Base-by-base conservation (phyloP, 1,140 invertebrate species). In the Charaxes varanes region DNA sequence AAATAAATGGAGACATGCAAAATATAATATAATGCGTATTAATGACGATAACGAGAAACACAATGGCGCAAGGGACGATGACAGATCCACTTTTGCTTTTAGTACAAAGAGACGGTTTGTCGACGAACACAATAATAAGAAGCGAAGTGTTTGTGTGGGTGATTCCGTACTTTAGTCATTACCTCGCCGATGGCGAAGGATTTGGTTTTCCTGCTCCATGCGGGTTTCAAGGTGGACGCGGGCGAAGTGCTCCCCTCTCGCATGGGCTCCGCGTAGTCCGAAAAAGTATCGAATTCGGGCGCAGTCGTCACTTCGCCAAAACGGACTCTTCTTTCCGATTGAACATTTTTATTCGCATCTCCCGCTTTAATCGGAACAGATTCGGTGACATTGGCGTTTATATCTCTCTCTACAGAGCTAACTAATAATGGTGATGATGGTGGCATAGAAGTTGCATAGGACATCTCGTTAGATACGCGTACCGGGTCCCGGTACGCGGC, bases 101-200 rank as follows among this genome's bases (percentile, higher is more conserved):
- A 64, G 77, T 37, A 66, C 55, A 30, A 60, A 53, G 44, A 47
- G 46, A 52, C 54, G 64, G 65, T 53, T 63, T 70, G 61, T 67
- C 72, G 78, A 82, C 78, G 76, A 82, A 82, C 78, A 82, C 78
- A 82, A 82, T 74, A 73, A 78, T 69, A 82, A 82, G 53, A 80
- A 82, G 76, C 76, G 59, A 70, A 64, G 62, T 76, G 55, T 62
- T 44, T 71, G 58, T 63, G 58, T 62, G 48, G 70, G 61, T 60
- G 52, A 74, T 76, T 66, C 68, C 78, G 68, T 70, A 73, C 59
- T 65, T 61, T 68, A 56, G 71, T 72, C 58, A 60, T 82, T 82
- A 82, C 78, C 78, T 82, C 78, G 78, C 78, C 78, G 74, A 72
- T 69, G 73, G 78, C 78, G 62, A 80, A 80, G 76, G 78, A 63